Conservation (phyloP, 2,113 vertebrate genomes). For the Tragelaphus imberbis region DNA sequence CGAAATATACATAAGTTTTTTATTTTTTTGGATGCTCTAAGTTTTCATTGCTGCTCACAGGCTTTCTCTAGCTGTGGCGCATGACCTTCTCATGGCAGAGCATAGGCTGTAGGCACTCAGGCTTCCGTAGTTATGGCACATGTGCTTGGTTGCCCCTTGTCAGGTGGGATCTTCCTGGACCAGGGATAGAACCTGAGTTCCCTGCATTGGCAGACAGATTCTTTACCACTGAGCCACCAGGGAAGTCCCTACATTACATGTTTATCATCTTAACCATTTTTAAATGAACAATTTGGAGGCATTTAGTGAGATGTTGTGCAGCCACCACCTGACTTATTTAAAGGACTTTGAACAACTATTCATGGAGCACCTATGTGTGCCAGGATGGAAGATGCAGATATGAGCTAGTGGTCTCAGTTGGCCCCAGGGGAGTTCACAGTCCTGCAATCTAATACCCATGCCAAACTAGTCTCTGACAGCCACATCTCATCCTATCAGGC, state of each 20-base stretch:
- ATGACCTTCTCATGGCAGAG: not conserved
- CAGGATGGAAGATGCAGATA: not conserved
- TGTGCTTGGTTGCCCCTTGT: not conserved
- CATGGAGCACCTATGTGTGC: not conserved
- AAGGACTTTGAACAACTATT: not conserved
- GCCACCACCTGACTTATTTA: not conserved
- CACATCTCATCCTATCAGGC: not conserved
- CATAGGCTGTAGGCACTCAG: not conserved
- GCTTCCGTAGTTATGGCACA: not conserved
- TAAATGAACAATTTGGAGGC: not conserved
- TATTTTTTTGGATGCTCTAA: not conserved
- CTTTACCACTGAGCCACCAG: not conserved
- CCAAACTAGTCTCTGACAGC: not conserved
- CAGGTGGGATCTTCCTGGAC: not conserved
- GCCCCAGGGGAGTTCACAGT: not conserved
- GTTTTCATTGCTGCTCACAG: not conserved
- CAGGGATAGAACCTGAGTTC: not conserved
- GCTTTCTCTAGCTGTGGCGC: not conserved
- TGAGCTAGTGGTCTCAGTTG: not conserved
- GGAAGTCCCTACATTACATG: not conserved
- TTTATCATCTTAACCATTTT: not conserved
- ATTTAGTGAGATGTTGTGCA: not conserved
- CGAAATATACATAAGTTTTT: not conserved
- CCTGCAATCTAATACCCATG: not conserved
- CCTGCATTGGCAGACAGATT: not conserved